A percentile compares a stretch with the other conserved stretches of the same genome.
These are phyloP conservation scores for Trididemnum clinides DNA, from an alignment of 23 tunicate species.

Conservation along the genomic window DNA sequence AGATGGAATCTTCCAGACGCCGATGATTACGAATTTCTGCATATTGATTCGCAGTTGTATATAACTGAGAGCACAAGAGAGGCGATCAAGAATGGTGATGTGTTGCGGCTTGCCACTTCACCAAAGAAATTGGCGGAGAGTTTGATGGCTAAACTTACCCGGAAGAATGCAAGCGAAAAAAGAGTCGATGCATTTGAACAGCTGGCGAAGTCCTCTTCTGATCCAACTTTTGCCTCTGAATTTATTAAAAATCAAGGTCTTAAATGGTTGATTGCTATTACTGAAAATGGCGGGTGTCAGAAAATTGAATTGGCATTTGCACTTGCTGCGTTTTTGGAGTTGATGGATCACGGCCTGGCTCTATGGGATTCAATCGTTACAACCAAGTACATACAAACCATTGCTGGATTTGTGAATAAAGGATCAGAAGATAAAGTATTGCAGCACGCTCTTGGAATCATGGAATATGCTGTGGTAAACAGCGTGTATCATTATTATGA, in stretches of 20 bases:
- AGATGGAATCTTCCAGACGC: constrained; percentile 53
- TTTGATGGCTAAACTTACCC: constrained; percentile 6
- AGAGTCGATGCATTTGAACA: constrained; percentile 58
- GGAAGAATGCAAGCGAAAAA: constrained; percentile 41
- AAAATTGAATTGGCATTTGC: constrained; percentile 57
- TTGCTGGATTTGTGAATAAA: constrained; percentile 51
- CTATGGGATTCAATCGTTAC: constrained; percentile 44
- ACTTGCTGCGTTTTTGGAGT: constrained; percentile 63
- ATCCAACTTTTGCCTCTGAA: constrained; percentile 80
- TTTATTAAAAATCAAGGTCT: constrained; percentile 68
- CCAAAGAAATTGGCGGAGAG: constrained; percentile 53
- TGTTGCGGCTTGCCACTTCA: constrained; percentile 63
- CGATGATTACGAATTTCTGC: constrained; percentile 56
- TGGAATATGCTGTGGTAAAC: constrained; percentile 83
- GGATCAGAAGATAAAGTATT: constrained; percentile 55
- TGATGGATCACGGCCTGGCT: constrained; percentile 69
- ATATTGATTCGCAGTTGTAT: constrained; percentile 57
- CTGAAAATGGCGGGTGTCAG: constrained; percentile 52
- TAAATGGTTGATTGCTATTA: constrained; percentile 34
- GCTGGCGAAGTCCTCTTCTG: constrained; percentile 62
- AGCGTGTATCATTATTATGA: constrained; percentile 58
- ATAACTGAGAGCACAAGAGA: constrained; percentile 74
- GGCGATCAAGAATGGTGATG: constrained; percentile 70
- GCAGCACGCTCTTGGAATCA: constrained; percentile 70
- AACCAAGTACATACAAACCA: constrained; percentile 47